Evolutionary conservation across 2,113 vertebrate genomes (phyloP).

Genomic region (Cnemophilus loriae): DNA sequence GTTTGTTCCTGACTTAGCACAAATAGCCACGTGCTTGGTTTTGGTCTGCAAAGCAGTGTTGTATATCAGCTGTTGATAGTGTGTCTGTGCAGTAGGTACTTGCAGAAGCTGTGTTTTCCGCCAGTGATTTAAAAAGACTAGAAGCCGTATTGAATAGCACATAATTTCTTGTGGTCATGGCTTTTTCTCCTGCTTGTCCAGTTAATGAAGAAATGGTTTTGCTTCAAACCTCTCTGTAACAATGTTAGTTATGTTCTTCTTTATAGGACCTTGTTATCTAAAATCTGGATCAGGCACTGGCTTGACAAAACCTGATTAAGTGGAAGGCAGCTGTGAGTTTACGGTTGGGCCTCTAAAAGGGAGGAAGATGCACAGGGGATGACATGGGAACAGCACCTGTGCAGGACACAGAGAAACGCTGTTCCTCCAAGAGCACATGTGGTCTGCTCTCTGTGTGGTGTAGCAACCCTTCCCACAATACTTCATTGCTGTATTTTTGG

Average conservation of each 20-base stretch:
- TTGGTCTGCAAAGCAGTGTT: background rate
- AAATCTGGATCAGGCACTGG: background rate
- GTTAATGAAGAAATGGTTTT: background rate
- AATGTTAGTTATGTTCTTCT: background rate
- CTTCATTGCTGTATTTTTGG: background rate
- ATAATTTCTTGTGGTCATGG: background rate
- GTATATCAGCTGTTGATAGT: background rate
- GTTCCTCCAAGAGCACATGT: background rate
- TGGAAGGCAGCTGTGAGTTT: background rate
- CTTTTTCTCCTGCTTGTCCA: background rate
- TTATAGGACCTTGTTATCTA: background rate
- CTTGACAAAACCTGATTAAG: background rate
- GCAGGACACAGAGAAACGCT: background rate
- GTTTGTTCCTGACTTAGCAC: background rate
- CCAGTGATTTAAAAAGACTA: background rate
- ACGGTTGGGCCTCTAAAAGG: background rate
- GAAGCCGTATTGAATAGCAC: background rate
- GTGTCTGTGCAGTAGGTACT: background rate
- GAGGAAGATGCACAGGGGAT: background rate
- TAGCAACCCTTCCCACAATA: background rate
- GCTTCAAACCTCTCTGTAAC: background rate
- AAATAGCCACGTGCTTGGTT: background rate
- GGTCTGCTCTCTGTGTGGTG: background rate
- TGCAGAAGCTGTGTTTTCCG: background rate
- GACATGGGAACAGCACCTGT: background rate